Base-by-base conservation (phyloP, 2,888 invertebrate species). In the Xanthia togata region DNA sequence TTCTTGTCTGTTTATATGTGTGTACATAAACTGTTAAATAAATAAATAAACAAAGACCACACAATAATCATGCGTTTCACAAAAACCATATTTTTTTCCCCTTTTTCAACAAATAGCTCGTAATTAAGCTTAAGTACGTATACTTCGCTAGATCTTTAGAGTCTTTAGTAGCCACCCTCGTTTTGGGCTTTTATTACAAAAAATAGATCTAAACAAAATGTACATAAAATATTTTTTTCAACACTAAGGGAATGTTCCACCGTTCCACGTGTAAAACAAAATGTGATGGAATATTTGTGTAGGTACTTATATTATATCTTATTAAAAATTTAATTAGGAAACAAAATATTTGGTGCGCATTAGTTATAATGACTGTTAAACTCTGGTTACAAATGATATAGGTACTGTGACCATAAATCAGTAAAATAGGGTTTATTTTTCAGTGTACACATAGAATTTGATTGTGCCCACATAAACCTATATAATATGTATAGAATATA, bases 31-130 rank as follows among this genome's bases (percentile, higher is more conserved):
- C n/a, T n/a, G n/a, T n/a, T n/a, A n/a, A n/a, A n/a, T n/a, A n/a
- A n/a, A n/a, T n/a, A n/a, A n/a, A n/a, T n/a, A n/a, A n/a, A n/a
- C n/a, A 87, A 90, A 89, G 85, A 77, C 83, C 85, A 86, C 83
- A 86, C 80, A 85, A 79, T 89, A 91, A 91, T 91, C 88, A 86
- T 88, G 84, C 88, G 84, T 84, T 91, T 90, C 88, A 90, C 83
- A 89, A 88, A 90, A 90, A 90, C 87, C 87, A 90, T 90, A 90
- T 90, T 91, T 91, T 92, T 83, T 85, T 83, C 74, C 64, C 82
- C 87, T 92, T 91, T 91, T 91, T 91, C 88, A 85, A 88, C 89
- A 92, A 90, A 83, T 91, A 91, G 91, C 91, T 89, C 87, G 90
- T 91, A 90, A 94, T 93, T 92, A 91, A 88, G 90, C 88, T 88